A percentile compares a stretch with the other conserved stretches of the same genome.
phyloP scores from a whole-genome alignment of 1,140 invertebrate species.

The Campoletis sonorensis region DNA sequence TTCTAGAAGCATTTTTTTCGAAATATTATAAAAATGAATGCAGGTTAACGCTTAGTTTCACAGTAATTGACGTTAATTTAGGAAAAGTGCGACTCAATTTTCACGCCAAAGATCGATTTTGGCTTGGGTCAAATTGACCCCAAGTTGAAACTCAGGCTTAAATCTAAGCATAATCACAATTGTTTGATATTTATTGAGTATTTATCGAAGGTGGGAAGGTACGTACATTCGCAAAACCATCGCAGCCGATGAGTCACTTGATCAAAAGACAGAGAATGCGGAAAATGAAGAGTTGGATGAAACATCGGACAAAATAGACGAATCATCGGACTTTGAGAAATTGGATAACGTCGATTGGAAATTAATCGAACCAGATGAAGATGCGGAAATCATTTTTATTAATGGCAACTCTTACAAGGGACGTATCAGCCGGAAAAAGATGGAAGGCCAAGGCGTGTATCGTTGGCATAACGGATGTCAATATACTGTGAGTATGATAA shows the following conservation, averaged over 20 bases:
- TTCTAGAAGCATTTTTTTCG: no score
- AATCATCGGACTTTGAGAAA: slow-evolving; percentile 10
- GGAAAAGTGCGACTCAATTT: no score
- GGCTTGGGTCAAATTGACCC: no score
- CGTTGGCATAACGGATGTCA: slow-evolving; percentile 77
- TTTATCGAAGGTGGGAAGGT: slow-evolving; percentile 50
- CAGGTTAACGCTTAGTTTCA: no score
- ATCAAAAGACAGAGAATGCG: neutral
- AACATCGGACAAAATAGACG: neutral
- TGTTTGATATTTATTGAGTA: neutral
- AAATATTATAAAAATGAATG: no score
- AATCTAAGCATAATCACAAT: neutral
- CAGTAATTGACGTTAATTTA: no score
- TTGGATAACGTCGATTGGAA: slow-evolving; percentile 46
- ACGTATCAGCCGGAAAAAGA: slow-evolving; percentile 73
- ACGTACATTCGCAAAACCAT: slow-evolving; percentile 39
- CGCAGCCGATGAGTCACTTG: neutral
- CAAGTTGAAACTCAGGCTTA: no score
- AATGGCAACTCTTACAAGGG: slow-evolving; percentile 75
- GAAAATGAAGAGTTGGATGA: neutral
- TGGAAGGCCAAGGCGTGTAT: slow-evolving; percentile 77
- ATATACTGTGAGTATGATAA: slow-evolving; percentile 71
- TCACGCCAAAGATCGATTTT: no score
- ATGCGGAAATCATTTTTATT: slow-evolving; percentile 70
- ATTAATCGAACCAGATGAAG: slow-evolving; percentile 55